phyloP scores from a whole-genome alignment of 2,113 vertebrate genomes.

The Isurus oxyrinchus region DNA sequence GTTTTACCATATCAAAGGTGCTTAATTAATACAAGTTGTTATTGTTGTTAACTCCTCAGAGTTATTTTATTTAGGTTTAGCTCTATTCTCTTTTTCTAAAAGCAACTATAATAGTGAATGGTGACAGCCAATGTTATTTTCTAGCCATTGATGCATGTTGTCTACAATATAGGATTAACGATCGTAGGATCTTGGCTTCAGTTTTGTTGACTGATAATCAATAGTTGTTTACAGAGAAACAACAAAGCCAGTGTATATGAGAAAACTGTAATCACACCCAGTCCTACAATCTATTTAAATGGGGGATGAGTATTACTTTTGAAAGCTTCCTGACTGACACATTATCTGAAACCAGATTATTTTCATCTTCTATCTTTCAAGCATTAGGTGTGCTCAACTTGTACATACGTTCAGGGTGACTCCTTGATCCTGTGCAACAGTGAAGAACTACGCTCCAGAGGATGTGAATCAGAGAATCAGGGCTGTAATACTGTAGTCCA shows the following conservation, averaged over 20 bases:
- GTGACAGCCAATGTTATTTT: not conserved
- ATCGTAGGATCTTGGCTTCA: not conserved
- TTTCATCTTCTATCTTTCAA: not conserved
- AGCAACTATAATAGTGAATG: not conserved
- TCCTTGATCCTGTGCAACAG: too few species aligned
- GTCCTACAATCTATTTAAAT: not conserved
- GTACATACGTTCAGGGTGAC: not conserved
- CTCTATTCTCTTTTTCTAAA: not conserved
- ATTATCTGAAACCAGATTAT: not conserved
- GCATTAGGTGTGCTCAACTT: not conserved
- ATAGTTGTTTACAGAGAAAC: constrained; percentile 4
- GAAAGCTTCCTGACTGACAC: not conserved
- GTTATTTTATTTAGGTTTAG: not conserved
- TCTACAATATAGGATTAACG: constrained; percentile 8
- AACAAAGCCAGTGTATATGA: not conserved
- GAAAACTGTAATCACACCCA: constrained; percentile 6
- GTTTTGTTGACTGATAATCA: not conserved
- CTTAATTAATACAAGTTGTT: not conserved
- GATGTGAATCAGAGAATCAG: not conserved
- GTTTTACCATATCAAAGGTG: not conserved
- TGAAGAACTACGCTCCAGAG: not conserved
- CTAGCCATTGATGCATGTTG: not conserved
- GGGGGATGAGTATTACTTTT: not conserved
- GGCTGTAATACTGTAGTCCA: not conserved
- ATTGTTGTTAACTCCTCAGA: not conserved